Conservation (phyloP, 2,888 invertebrate genomes). For the Drosophila colorata region DNA sequence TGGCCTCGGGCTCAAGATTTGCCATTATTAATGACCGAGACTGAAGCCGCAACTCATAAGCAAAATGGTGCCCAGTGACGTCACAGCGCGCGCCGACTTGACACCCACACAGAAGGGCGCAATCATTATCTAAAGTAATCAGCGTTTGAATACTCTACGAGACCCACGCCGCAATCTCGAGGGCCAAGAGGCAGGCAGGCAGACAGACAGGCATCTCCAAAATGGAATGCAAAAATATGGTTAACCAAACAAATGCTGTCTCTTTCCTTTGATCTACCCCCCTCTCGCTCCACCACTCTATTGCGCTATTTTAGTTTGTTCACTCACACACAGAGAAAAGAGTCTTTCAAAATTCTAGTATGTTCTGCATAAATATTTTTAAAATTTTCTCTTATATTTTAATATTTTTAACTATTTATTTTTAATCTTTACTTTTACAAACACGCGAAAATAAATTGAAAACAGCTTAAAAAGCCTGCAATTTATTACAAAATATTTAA, state of each 20-base stretch:
- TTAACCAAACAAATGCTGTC: slow-evolving; percentile 25
- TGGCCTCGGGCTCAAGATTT: slow-evolving; percentile 44
- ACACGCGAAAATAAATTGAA: too few relatives aligned
- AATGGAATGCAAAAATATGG: slow-evolving; percentile 46
- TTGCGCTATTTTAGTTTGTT: neutral
- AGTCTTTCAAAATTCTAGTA: too few relatives aligned
- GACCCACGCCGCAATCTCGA: slow-evolving; percentile 54
- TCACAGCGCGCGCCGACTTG: slow-evolving; percentile 41
- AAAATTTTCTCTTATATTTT: too few relatives aligned
- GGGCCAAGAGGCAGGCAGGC: neutral
- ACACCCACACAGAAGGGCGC: slow-evolving; percentile 27
- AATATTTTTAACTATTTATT: too few relatives aligned
- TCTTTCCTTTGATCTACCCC: neutral
- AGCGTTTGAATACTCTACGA: slow-evolving; percentile 44
- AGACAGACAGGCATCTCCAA: slow-evolving; percentile 20
- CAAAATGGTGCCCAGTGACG: slow-evolving; percentile 61
- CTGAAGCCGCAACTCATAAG: slow-evolving; percentile 35
- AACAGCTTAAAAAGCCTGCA: too few relatives aligned
- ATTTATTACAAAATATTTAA: too few relatives aligned
- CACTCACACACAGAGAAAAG: too few relatives aligned
- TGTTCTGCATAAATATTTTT: neutral
- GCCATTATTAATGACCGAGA: slow-evolving; percentile 66
- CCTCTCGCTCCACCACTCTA: neutral
- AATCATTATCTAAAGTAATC: slow-evolving; percentile 62
- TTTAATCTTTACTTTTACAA: too few relatives aligned